phyloP scores from a whole-genome alignment of 1,140 invertebrate genomes.

The Pseudomyrmex flavicornis region DNA sequence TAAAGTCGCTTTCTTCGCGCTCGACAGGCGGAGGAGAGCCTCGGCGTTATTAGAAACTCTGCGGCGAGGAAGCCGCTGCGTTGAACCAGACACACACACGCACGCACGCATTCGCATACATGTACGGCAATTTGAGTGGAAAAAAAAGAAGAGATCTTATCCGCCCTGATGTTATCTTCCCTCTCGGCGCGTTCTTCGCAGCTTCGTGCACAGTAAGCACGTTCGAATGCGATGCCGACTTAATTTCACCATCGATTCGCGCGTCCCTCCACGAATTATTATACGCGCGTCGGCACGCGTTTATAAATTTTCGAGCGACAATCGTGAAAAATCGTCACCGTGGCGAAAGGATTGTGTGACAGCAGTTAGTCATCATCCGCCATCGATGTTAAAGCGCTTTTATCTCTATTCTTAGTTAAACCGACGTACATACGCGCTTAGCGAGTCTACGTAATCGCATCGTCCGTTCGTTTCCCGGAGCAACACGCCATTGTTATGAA shows the following conservation, averaged over 20 bases:
- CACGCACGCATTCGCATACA: neutral
- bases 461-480: neutral
- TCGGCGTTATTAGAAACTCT: slow-evolving; percentile 45
- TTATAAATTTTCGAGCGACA: neutral
- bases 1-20: slow-evolving; percentile 30
- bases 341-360: no score
- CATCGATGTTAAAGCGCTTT: slow-evolving; percentile 62
- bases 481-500: slow-evolving; percentile 17
- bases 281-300: neutral
- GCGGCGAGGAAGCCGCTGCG: neutral
- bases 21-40: neutral
- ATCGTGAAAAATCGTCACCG: no score
- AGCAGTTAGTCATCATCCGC: slow-evolving; percentile 48
- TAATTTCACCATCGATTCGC: neutral
- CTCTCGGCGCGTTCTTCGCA: neutral
- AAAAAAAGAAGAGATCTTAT: slow-evolving; percentile 3
- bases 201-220: neutral
- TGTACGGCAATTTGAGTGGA: neutral
- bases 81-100: slow-evolving; percentile 10
- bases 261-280: neutral
- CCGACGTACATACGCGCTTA: neutral
- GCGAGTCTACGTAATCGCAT: slow-evolving; percentile 39
- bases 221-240: neutral
- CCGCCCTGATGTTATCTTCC: neutral
- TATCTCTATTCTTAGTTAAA: slow-evolving; percentile 53